Evolutionary conservation across 1,140 invertebrate species (phyloP).

Genomic region (Cylas formicarius): DNA sequence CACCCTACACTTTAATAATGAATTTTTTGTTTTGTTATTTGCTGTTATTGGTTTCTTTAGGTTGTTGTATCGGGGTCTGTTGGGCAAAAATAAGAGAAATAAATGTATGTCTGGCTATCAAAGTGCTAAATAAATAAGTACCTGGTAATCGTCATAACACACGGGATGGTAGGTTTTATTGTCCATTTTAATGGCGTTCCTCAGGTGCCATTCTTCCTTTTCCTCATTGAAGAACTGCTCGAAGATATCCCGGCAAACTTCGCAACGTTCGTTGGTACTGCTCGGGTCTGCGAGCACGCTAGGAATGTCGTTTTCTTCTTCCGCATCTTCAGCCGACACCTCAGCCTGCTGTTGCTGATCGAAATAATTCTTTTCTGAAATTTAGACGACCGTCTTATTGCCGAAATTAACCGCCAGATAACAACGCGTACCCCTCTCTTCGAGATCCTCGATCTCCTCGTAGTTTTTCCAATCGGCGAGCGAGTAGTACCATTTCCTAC

Average conservation of each 20-base stretch:
- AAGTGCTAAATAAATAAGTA: too few species aligned
- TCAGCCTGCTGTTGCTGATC: constrained; percentile 57
- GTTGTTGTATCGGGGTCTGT: too few species aligned
- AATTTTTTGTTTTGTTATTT: too few species aligned
- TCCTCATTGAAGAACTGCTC: constrained; percentile 94
- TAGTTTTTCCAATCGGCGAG: constrained; percentile 89
- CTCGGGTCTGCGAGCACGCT: constrained; percentile 55
- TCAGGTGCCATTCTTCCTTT: constrained; percentile 90
- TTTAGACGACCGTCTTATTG: background rate
- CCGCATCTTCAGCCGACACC: constrained; percentile 42
- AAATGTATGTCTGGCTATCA: too few species aligned
- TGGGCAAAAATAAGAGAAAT: too few species aligned
- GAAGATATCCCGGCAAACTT: constrained; percentile 85
- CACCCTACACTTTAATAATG: too few species aligned
- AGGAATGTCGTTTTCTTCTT: constrained; percentile 49
- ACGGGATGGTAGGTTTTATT: constrained; percentile 81
- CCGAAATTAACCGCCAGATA: constrained; percentile 1
- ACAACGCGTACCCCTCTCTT: constrained; percentile 68
- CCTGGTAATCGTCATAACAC: constrained; percentile 85
- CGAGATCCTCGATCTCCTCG: constrained; percentile 88
- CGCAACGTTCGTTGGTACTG: constrained; percentile 60
- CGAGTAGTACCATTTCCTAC: constrained; percentile 83
- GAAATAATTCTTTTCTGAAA: constrained; percentile 79
- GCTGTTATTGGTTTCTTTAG: too few species aligned
- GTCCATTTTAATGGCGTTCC: constrained; percentile 71